Evolutionary conservation across 92 coral and sea anemone species (phyloP), one percentile per base, ranked within the genome.

Genomic region (Umimayanthus kanabou): DNA sequence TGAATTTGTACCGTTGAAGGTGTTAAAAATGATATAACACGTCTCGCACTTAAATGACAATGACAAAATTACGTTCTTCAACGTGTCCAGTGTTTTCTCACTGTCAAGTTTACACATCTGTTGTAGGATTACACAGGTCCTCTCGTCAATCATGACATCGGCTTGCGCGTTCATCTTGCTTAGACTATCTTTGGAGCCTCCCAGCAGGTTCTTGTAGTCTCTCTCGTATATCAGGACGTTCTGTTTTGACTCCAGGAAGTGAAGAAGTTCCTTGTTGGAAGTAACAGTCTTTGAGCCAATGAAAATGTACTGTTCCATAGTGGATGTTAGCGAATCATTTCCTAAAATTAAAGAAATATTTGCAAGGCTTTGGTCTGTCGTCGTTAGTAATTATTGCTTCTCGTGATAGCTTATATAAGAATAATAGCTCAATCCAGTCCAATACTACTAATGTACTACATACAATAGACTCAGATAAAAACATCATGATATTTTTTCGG

Each of bases 181-280:
- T 15, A 91, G 76, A 49, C 80, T 77, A 49, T 67, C 85, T 39
- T 28, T 82, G 47, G 88, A 45, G 69, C 90, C 42, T 70, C 73
- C 81, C 18, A 23, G 55, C 40, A 88, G 76, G 43, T 72, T 69
- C 72, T 71, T 80, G 84, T 91, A 92, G 39, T 94, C 97, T 88
- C 99, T 90, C 87, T 97, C 99, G 86, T 95, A 92, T 75, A 97
- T 95, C 77, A 94, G 88, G 39, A 97, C 92, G 57, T 88, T 93
- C 85, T 91, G 91, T 69, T 91, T 88, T 64, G 94, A 90, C 88
- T 97, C 99, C 3, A 97, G 94, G 13, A 93, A 88, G 66, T 88
- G 92, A 80, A 97, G 91, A 25, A 97, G 90, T 58, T 92, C 93
- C 43, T 78, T 83, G 80, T 97, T 91, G 53, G 85, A 71, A 20